phyloP scores from a whole-genome alignment of 2,888 invertebrate genomes.

The Andrena dorsata region DNA sequence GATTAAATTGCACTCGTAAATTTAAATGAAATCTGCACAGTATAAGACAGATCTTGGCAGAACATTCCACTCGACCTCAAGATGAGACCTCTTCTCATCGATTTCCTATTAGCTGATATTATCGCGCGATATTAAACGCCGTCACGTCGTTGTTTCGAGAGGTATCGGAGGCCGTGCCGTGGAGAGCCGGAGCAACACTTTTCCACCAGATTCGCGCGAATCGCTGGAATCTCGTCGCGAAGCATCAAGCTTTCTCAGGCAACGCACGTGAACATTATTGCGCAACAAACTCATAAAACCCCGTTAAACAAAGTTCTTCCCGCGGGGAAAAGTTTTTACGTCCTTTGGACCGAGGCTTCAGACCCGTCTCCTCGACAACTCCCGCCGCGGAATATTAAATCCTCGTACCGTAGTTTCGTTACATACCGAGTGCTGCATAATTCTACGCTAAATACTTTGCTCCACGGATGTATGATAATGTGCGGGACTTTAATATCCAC shows the following conservation, averaged over 20 bases:
- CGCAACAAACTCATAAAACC: conserved; percentile 4
- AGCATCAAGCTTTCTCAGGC: background rate
- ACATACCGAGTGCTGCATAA: conserved; percentile 4
- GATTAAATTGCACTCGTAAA: background rate
- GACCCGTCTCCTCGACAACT: background rate
- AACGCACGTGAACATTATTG: background rate
- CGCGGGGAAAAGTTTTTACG: background rate
- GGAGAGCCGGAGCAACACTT: background rate
- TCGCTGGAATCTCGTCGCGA: background rate
- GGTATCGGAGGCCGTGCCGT: background rate
- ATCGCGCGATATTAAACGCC: conserved; percentile 10
- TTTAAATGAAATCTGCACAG: background rate
- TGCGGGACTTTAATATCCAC: background rate
- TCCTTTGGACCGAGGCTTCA: conserved; percentile 7
- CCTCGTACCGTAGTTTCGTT: conserved; percentile 1
- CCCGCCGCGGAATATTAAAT: conserved; percentile 13
- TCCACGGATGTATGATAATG: background rate
- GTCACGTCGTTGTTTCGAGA: background rate
- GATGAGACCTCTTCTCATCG: conserved; percentile 27
- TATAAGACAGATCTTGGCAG: conserved; percentile 14
- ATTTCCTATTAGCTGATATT: conserved; percentile 20
- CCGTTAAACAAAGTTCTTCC: background rate
- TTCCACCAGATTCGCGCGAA: background rate
- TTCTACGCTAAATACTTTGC: conserved; percentile 9
- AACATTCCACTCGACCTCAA: conserved; percentile 4